Conservation (phyloP, 2,113 vertebrate species). For the Redunca redunca region DNA sequence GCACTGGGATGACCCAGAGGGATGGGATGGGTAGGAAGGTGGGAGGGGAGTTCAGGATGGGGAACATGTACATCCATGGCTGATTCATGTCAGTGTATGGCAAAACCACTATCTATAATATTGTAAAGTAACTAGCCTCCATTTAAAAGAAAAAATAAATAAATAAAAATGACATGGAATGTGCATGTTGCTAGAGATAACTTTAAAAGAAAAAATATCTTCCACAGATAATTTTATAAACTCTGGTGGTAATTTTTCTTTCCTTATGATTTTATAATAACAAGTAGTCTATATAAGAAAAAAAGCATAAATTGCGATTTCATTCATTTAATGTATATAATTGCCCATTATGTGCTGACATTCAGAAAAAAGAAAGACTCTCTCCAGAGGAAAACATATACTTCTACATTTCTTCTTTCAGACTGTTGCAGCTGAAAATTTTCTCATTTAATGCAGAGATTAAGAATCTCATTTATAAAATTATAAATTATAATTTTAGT, state of each 20-base stretch:
- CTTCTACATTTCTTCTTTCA: neutral
- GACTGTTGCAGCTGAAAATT: neutral
- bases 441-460: neutral
- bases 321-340: neutral
- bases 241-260: neutral
- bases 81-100: too few relatives aligned
- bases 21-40: too few relatives aligned
- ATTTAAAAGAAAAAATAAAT: too few relatives aligned
- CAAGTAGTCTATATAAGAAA: neutral
- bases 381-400: neutral
- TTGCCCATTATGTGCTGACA: neutral
- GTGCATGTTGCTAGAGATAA: neutral
- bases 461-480: neutral
- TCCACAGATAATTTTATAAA: neutral
- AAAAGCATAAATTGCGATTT: neutral
- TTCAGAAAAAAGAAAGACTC: neutral
- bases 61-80: too few relatives aligned
- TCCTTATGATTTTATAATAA: neutral
- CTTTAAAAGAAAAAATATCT: neutral
- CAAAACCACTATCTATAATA: too few relatives aligned
- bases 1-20: too few relatives aligned
- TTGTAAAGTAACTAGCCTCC: too few relatives aligned
- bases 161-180: neutral
- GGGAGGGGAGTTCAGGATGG: too few relatives aligned
- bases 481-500: neutral